Base-by-base conservation (phyloP, 2,797 vertebrate genomes). In the Acipenser oxyrinchus region DNA sequence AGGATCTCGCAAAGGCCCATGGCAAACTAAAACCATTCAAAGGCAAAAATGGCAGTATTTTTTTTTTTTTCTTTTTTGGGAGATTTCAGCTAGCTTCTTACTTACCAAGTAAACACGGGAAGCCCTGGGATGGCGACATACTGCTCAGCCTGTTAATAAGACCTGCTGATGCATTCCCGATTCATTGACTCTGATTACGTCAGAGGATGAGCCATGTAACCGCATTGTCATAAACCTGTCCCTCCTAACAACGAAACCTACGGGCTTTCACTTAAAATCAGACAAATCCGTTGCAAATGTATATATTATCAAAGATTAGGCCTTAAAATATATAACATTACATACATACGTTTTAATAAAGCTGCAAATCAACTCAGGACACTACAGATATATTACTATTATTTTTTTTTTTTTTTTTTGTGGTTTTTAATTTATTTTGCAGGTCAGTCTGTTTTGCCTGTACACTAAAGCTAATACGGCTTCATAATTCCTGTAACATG, bases 91-190 rank as follows among this genome's bases (percentile, higher is more conserved):
- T 23, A 13, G 13, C 52, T 5, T 13, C 57, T 61, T 60, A 61
- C 61, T 62, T 59, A 7, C 4, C 63, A 67, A 59, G 15, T 9
- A 8, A 74, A 58, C 15, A 68, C 48, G 50, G 53, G 60, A 68
- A 51, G 37, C 50, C 51, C 23, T 13, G 60, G 11, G 15, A 63
- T 49, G 55, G 65, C 61, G 51, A 57, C 51, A 61, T 37, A 23
- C 37, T 37, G 68, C 66, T 65, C 63, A 64, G 64, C 61, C 60
- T 18, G 65, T 63, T 59, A 58, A 68, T 58, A 64, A 68, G 70
- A 51, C 57, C 64, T 70, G 70, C 70, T 53, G 51, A 67, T 66
- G 68, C 69, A 72, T 66, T 64, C 64, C 67, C 69, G 66, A 73
- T 23, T 62, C 74, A 66, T 8, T 1, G 10, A 70, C 59, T 52